phyloP scores from a whole-genome alignment of 2,888 invertebrate species.

The Nysson spinosus region DNA sequence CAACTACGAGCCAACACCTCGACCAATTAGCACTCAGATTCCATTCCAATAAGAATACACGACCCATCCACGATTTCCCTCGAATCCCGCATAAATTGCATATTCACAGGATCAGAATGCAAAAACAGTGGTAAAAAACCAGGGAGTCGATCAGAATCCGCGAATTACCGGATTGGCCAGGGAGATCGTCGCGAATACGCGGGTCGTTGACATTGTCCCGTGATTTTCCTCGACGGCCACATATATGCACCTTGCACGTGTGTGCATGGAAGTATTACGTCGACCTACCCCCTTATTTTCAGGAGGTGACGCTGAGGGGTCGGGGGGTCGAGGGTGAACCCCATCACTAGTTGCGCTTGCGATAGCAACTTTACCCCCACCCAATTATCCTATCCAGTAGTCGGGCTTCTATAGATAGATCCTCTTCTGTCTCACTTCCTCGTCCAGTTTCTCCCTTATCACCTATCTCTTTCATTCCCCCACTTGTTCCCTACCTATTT shows the following conservation, averaged over 20 bases:
- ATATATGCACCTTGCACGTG: constrained; percentile 61
- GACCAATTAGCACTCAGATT: no score
- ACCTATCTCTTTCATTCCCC: not conserved
- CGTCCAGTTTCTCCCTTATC: constrained; percentile 9
- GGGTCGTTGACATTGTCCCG: constrained; percentile 73
- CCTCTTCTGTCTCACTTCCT: constrained; percentile 32
- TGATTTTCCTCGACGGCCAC: constrained; percentile 71
- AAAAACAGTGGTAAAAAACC: not conserved
- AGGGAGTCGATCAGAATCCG: not conserved
- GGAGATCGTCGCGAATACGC: constrained; percentile 43
- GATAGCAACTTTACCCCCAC: constrained; percentile 65
- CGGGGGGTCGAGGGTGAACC: constrained; percentile 10
- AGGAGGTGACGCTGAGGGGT: constrained; percentile 1
- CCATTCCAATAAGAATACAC: no score
- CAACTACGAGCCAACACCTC: no score
- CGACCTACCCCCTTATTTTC: constrained; percentile 42
- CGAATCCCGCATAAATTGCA: no score
- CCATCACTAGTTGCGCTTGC: constrained; percentile 59
- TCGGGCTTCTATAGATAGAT: constrained; percentile 67
- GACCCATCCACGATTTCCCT: no score
- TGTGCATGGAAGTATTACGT: constrained; percentile 53
- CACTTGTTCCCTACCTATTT: not conserved
- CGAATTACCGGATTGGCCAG: constrained; percentile 51
- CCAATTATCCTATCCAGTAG: constrained; percentile 66
- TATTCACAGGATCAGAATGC: no score